phyloP scores from a whole-genome alignment of 2,113 vertebrate genomes.

The Pollimyrus isidori region DNA sequence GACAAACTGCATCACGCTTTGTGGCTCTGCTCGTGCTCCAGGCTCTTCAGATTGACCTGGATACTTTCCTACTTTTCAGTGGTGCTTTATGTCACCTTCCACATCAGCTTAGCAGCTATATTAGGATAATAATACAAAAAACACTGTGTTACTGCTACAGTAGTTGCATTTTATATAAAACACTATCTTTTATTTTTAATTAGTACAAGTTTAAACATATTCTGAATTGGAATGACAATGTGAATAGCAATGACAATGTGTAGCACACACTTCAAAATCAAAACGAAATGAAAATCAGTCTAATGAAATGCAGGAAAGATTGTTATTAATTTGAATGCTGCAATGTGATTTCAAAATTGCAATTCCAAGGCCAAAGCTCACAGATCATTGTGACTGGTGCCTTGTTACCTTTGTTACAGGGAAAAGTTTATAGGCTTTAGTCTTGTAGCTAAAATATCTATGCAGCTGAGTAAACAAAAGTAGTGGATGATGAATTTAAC shows the following conservation, averaged over 20 bases:
- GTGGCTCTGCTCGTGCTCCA: background rate
- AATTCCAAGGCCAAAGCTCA: background rate
- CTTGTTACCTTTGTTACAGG: background rate
- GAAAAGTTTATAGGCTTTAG: background rate
- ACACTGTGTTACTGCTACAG: background rate
- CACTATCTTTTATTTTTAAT: background rate
- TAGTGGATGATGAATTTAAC: background rate
- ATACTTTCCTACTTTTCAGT: background rate
- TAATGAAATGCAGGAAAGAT: background rate
- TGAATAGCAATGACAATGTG: background rate
- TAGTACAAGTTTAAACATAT: background rate
- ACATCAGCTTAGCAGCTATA: background rate
- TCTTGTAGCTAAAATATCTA: background rate
- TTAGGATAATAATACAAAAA: background rate
- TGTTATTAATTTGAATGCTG: background rate
- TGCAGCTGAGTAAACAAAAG: background rate
- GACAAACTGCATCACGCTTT: background rate
- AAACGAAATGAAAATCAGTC: background rate
- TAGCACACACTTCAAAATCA: background rate
- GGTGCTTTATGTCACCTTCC: background rate
- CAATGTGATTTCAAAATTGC: background rate
- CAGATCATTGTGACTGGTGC: background rate
- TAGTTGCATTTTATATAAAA: background rate
- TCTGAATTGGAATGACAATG: background rate
- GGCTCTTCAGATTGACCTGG: background rate